These are phyloP conservation scores for Agrochola macilenta DNA, from an alignment of 2,888 invertebrate genomes.

Conservation along the genomic window DNA sequence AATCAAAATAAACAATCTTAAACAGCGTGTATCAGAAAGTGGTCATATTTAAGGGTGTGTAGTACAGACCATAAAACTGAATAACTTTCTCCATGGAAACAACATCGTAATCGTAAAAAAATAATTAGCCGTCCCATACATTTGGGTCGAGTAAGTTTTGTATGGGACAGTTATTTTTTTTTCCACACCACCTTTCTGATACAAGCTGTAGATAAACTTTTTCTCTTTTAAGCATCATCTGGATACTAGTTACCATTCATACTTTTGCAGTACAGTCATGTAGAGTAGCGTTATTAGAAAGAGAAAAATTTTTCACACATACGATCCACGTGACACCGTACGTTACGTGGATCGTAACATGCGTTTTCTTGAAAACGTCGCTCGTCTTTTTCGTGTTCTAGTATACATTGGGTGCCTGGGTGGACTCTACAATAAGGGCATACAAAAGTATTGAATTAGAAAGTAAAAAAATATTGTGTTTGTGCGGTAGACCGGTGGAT, in stretches of 20 bases:
- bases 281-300: not conserved
- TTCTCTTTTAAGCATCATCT: too few species aligned
- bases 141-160: too few species aligned
- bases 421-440: not conserved
- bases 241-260: too few species aligned
- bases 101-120: too few species aligned
- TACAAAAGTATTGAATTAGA: not conserved
- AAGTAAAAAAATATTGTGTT: not conserved
- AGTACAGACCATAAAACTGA: too few species aligned
- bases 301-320: not conserved
- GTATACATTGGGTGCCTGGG: not conserved
- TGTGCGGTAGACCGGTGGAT: not conserved
- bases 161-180: too few species aligned
- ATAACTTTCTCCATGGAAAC: too few species aligned
- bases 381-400: not conserved
- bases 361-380: not conserved
- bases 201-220: not conserved
- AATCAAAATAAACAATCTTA: not conserved
- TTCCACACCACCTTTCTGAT: too few species aligned
- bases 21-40: too few species aligned
- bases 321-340: not conserved
- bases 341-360: too few species aligned
- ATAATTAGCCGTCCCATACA: too few species aligned
- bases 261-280: conserved; percentile 1
- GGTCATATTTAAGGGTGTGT: too few species aligned